Evolutionary conservation across 2,888 invertebrate species (phyloP), one percentile per base, ranked within the genome.

Genomic region (Nomada goodeniana): DNA sequence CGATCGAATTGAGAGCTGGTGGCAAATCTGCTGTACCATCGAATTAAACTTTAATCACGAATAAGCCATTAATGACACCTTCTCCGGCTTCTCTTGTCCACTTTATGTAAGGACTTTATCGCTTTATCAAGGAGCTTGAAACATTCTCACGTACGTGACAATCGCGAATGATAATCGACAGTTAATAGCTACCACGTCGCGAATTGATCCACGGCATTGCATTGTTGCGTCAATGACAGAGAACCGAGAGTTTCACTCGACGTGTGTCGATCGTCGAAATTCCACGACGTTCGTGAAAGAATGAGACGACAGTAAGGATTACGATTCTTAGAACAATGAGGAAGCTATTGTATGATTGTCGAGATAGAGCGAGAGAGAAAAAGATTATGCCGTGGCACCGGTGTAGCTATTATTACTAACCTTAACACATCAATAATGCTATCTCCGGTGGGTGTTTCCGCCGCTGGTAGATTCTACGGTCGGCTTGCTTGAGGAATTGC

Each of bases 371-470:
- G 52, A 47, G 29, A 47, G 15, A 26, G n/a, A 42, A 50, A 60
- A 20, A 71, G 10, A 44, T 29, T 65, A 36, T 42, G 42, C 23
- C 44, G 11, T 69, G 59, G 18, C 20, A 53, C 57, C 53, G 74
- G 60, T 50, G 36, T 57, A 63, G n/a, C 64, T 64, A 78, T 73
- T 65, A 68, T 80, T 80, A 81, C 81, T 80, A 64, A 80, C 80
- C 80, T 80, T 80, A 60, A 68, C 57, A 82, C 69, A 59, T 73
- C 82, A 64, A 82, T 74, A 63, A 70, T 20, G 63, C 57, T 65
- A 57, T 44, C 57, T 55, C 47, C 72, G 44, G 63, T 67, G 74
- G 67, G 61, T 72, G 82, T 82, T 67, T 44, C 76, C 80, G 47
- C 67, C 9, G 67, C 13, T 68, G n/a, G 63, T 36, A 11, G 55